Percentiles rank a stretch among this genome's conserved stretches.
phyloP scores from a whole-genome alignment of 2,113 vertebrate genomes.

The Trochalopteron elliotii region DNA sequence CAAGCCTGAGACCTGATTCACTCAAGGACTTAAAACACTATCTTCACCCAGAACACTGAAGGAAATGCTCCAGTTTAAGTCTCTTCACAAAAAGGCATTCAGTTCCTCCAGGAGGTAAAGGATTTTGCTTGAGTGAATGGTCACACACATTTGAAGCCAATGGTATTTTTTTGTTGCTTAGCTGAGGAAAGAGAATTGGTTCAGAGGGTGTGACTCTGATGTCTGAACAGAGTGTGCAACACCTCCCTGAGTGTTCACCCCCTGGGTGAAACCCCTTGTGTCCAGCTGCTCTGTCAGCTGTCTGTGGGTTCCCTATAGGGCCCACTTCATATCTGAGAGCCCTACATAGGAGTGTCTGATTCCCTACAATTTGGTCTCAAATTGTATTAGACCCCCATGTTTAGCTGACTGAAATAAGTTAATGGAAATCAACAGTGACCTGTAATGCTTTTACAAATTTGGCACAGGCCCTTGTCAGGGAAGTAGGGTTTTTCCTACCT shows the following conservation, averaged over 20 bases:
- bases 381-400: rapidly evolving
- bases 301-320: background rate
- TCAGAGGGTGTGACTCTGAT: background rate
- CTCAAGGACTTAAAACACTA: background rate
- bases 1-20: background rate
- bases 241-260: background rate
- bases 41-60: background rate
- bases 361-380: background rate
- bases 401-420: background rate
- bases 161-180: background rate
- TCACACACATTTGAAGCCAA: background rate
- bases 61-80: background rate
- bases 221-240: background rate
- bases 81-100: background rate
- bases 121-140: background rate
- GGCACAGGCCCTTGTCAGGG: background rate
- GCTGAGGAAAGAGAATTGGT: background rate
- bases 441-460: background rate
- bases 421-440: background rate
- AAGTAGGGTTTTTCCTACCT: background rate
- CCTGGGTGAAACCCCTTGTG: background rate
- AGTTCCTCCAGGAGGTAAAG: background rate
- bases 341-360: background rate
- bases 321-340: background rate
- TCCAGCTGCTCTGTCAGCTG: background rate